These are phyloP conservation scores for Intellagama lesueurii DNA, from an alignment of 2,797 vertebrate genomes.

Conservation along the genomic window DNA sequence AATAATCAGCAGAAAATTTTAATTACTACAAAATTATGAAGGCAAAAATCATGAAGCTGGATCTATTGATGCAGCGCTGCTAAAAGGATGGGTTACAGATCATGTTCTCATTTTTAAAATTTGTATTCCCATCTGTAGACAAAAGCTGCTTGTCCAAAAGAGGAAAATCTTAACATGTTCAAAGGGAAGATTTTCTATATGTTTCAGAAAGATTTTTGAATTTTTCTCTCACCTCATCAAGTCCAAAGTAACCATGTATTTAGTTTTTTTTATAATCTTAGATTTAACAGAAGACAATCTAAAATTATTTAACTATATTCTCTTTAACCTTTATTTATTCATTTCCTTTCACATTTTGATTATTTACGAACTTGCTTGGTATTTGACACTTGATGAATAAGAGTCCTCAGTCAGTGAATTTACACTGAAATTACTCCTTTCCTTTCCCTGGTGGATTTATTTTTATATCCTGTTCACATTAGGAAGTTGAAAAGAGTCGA, in stretches of 20 bases:
- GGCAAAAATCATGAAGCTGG: not conserved
- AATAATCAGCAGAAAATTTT: not conserved
- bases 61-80: not conserved
- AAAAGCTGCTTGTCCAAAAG: slow-evolving; percentile 38
- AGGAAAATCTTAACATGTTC: slow-evolving; percentile 37
- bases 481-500: slow-evolving; percentile 51
- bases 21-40: not conserved
- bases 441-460: slow-evolving; percentile 52
- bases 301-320: slow-evolving; percentile 3
- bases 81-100: slow-evolving; percentile 19
- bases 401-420: slow-evolving; percentile 48
- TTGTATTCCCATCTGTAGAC: not conserved
- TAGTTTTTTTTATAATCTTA: slow-evolving; percentile 13
- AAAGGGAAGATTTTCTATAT: slow-evolving; percentile 39
- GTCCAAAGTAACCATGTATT: slow-evolving; percentile 15
- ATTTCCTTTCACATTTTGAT: slow-evolving; percentile 61
- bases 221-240: not conserved
- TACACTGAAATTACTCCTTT: slow-evolving; percentile 54
- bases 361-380: slow-evolving; percentile 54
- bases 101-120: not conserved
- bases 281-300: slow-evolving; percentile 19
- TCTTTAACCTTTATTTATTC: slow-evolving; percentile 46
- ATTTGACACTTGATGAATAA: slow-evolving; percentile 60
- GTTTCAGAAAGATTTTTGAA: slow-evolving; percentile 3
- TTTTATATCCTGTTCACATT: slow-evolving; percentile 50